These are phyloP conservation scores for Okamejei kenojei DNA, from an alignment of 2,797 vertebrate genomes.

Conservation along the genomic window DNA sequence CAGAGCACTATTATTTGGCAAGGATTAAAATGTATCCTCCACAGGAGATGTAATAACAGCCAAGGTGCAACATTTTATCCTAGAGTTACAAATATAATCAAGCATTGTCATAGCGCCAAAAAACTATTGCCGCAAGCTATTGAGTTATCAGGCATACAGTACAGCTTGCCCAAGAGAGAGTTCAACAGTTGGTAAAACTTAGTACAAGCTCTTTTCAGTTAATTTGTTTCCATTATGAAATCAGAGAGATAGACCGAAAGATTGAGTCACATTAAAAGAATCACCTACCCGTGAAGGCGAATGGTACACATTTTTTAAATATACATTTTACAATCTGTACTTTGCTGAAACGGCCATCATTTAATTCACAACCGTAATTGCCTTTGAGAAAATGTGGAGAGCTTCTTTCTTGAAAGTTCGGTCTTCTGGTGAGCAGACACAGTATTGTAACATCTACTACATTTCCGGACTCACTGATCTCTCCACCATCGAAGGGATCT, in stretches of 20 bases:
- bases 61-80: neutral
- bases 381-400: no score
- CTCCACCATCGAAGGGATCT: no score
- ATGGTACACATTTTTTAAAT: neutral
- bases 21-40: neutral
- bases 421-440: no score
- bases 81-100: conserved; percentile 24
- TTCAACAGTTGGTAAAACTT: neutral
- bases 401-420: no score
- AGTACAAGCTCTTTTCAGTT: neutral
- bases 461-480: no score
- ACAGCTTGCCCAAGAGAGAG: neutral
- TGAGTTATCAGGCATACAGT: neutral
- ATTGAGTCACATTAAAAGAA: neutral
- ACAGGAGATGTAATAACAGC: conserved; percentile 14
- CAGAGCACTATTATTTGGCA: neutral
- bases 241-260: neutral
- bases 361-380: no score
- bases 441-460: no score
- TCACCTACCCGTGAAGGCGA: neutral
- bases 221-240: neutral
- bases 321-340: no score
- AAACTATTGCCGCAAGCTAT: neutral
- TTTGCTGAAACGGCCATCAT: no score
- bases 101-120: neutral